Evolutionary conservation across 2,888 invertebrate species (phyloP), one percentile per base, ranked within the genome.

Genomic region (Scaptomyza parva): DNA sequence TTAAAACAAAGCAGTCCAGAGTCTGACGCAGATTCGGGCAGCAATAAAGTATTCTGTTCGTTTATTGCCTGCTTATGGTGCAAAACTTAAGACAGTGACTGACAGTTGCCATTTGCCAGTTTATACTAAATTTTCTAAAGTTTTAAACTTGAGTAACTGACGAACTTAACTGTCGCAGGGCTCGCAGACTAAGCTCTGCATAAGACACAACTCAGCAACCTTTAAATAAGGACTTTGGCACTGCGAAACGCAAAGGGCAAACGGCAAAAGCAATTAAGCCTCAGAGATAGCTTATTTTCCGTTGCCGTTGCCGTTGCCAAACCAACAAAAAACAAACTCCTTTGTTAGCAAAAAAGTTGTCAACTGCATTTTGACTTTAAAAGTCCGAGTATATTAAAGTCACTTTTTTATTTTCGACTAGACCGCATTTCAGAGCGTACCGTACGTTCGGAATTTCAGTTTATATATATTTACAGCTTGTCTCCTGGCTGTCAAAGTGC

Each of bases 141-240:
- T 43, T 70, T 57, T 53, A 55, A 54, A 40, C 33, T 33, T 43
- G 40, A 33, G 17, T 14, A 18, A 41, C 50, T 67, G 28, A 28
- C 48, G 20, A 57, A 53, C 51, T 51, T 67, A 79, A 83, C 73
- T 73, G 73, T 47, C 26, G 35, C 58, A 47, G 57, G 39, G 55
- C 48, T 40, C 43, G 20, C 39, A 65, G 74, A 71, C 73, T 80
- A 77, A 64, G 47, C 54, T 57, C 17, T 35, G 48, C 45, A 53
- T 55, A 66, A 43, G 43, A 57, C 59, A 37, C 58, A 67, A 3
- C 78, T 84, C 78, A 84, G 80, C 85, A 81, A 67, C 54, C 52
- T 61, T 69, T 40, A 45, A 14, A 33, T 53, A 40, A 41, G 60
- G 14, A 40, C 30, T 17, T 24, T 44, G 52, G 8, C 41, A 35